Evolutionary conservation across 2,797 vertebrate species (phyloP).

Genomic region (Betta splendens): DNA sequence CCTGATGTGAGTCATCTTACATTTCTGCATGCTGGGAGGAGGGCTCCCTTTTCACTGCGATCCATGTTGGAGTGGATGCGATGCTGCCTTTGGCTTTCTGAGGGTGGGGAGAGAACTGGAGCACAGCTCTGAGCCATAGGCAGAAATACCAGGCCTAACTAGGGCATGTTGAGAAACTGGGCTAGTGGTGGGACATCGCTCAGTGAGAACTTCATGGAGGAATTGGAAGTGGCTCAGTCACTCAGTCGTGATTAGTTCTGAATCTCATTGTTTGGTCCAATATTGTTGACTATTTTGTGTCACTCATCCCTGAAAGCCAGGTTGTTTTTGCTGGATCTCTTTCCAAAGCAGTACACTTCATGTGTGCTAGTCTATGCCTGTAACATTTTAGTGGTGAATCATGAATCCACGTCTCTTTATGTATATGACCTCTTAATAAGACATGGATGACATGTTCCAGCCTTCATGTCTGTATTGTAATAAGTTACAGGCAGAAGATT

Average conservation of each 20-base stretch:
- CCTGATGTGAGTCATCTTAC: constrained; percentile 60
- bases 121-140: constrained; percentile 73
- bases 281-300: constrained; percentile 2
- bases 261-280: constrained; percentile 18
- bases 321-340: constrained; percentile 8
- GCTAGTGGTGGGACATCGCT: constrained; percentile 44
- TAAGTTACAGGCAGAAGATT: no score
- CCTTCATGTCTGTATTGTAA: no score
- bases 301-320: neutral
- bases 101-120: constrained; percentile 64
- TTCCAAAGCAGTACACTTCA: neutral
- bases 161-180: constrained; percentile 70
- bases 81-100: constrained; percentile 65
- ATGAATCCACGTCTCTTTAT: neutral
- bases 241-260: constrained; percentile 23
- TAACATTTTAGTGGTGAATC: neutral
- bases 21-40: constrained; percentile 40
- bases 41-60: constrained; percentile 49
- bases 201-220: constrained; percentile 30
- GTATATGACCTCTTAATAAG: neutral
- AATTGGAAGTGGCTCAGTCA: constrained; percentile 38
- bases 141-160: constrained; percentile 74
- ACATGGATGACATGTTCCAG: neutral
- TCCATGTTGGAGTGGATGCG: constrained; percentile 53
- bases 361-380: neutral